These are phyloP conservation scores for Nyctereutes procyonoides DNA, from an alignment of 2,113 vertebrate species.

Conservation along the genomic window DNA sequence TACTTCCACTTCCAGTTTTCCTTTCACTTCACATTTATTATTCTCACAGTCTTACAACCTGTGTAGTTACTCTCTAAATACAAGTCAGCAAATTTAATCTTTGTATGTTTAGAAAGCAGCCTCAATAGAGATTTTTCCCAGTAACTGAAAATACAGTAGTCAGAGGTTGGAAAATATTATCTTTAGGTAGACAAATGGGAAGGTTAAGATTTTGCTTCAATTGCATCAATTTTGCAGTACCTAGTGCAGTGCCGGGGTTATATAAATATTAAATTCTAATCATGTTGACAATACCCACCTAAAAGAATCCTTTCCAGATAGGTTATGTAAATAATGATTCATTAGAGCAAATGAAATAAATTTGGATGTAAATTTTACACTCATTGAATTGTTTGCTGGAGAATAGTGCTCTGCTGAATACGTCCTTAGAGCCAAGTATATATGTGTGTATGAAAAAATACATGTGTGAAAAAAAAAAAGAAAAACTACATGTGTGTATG, in stretches of 20 bases:
- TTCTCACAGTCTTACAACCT: background rate
- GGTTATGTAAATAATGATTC: conserved; percentile 62
- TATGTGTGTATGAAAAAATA: background rate
- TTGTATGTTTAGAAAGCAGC: conserved; percentile 38
- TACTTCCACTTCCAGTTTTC: background rate
- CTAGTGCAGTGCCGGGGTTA: conserved; percentile 25
- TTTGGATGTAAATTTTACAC: conserved; percentile 10
- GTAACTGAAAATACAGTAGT: conserved; percentile 23
- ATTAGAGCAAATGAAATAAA: conserved; percentile 58
- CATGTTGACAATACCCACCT: conserved; percentile 52
- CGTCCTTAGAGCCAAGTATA: accelerated
- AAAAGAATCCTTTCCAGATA: conserved; percentile 50
- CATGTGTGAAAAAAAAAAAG: too few relatives aligned
- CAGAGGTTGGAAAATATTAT: conserved; percentile 63
- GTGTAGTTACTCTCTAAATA: background rate
- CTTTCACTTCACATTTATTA: background rate
- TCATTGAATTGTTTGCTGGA: background rate
- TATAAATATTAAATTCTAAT: conserved; percentile 70
- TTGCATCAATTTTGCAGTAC: conserved; percentile 53
- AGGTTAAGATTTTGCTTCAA: background rate
- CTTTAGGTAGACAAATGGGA: conserved; percentile 52
- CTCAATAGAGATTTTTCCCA: background rate
- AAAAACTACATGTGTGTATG: too few relatives aligned
- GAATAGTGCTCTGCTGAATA: background rate
- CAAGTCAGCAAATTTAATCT: conserved; percentile 24